Conservation (phyloP, 2,888 invertebrate genomes). For the Isotomurus palustris region DNA sequence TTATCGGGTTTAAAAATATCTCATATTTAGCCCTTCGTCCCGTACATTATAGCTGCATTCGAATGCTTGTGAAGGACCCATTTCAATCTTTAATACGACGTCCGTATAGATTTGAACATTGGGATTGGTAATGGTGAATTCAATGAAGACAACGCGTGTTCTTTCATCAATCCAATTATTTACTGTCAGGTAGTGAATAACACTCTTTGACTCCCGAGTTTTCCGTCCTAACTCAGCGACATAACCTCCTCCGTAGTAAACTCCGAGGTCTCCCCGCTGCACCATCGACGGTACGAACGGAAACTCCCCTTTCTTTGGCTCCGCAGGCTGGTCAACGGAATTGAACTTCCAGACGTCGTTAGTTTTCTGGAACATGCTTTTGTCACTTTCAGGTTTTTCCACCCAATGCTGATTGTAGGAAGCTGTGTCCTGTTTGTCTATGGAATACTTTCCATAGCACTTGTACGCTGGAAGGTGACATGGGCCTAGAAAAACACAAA, state of each 20-base stretch:
- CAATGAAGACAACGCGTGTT: slow-evolving; percentile 32
- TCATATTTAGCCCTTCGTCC: neutral
- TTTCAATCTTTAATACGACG: slow-evolving; percentile 27
- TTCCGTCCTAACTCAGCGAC: slow-evolving; percentile 28
- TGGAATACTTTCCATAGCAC: slow-evolving; percentile 9
- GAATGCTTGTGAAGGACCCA: slow-evolving; percentile 21
- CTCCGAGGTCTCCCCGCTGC: slow-evolving; percentile 15
- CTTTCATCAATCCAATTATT: slow-evolving; percentile 30
- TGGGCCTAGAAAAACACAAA: neutral
- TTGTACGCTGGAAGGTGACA: slow-evolving; percentile 1
- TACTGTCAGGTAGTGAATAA: slow-evolving; percentile 19
- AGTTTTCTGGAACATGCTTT: slow-evolving; percentile 5
- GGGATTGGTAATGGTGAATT: slow-evolving; percentile 27
- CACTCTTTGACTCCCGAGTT: slow-evolving; percentile 13
- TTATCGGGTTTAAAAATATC: neutral
- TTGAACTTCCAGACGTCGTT: slow-evolving; percentile 35
- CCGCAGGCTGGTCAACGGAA: neutral
- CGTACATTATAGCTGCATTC: slow-evolving; percentile 15
- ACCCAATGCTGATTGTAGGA: slow-evolving; percentile 25
- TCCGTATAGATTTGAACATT: slow-evolving; percentile 32
- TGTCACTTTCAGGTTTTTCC: neutral
- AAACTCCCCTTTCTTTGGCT: neutral
- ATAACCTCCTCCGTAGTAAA: slow-evolving; percentile 36
- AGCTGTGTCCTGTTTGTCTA: slow-evolving; percentile 15
- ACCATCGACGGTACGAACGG: slow-evolving; percentile 6